Conservation (phyloP, 2,888 invertebrate genomes). For the Halictus ligatus region DNA sequence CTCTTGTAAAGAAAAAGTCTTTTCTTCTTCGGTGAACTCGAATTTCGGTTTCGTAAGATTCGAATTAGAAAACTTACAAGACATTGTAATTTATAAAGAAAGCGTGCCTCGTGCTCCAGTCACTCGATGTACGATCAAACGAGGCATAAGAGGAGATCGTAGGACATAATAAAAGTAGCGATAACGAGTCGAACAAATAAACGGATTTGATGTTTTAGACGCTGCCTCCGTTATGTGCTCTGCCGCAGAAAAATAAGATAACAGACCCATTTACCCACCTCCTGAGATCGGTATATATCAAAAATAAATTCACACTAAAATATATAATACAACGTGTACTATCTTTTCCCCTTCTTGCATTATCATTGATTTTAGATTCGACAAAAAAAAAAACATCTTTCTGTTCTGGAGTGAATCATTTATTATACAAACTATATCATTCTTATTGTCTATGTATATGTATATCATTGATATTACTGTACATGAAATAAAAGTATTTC, state of each 20-base stretch:
- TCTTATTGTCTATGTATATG: constrained; percentile 48
- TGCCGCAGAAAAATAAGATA: constrained; percentile 65
- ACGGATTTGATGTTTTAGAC: constrained; percentile 80
- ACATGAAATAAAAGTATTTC: constrained; percentile 9
- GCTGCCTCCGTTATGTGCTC: constrained; percentile 75
- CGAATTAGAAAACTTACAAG: constrained; percentile 1
- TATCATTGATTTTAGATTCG: not conserved
- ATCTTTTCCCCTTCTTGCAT: constrained; percentile 17
- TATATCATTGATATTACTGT: constrained; percentile 17
- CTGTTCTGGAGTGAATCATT: constrained; percentile 9
- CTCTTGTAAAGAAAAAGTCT: constrained; percentile 4
- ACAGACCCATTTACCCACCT: constrained; percentile 66
- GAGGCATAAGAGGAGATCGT: constrained; percentile 63
- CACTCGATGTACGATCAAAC: constrained; percentile 68
- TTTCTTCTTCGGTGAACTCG: constrained; percentile 7
- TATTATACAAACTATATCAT: constrained; percentile 59
- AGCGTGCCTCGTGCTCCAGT: constrained; percentile 71
- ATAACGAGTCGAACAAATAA: constrained; percentile 74
- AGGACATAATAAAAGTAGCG: constrained; percentile 67
- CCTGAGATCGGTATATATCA: constrained; percentile 67
- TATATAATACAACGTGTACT: constrained; percentile 50
- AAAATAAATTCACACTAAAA: constrained; percentile 74
- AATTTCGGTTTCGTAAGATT: constrained; percentile 18
- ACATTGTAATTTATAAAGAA: constrained; percentile 5
- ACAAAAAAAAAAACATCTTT: not conserved